These are phyloP conservation scores for Ochropleura leucogaster DNA, from an alignment of 2,888 invertebrate species.

Conservation along the genomic window DNA sequence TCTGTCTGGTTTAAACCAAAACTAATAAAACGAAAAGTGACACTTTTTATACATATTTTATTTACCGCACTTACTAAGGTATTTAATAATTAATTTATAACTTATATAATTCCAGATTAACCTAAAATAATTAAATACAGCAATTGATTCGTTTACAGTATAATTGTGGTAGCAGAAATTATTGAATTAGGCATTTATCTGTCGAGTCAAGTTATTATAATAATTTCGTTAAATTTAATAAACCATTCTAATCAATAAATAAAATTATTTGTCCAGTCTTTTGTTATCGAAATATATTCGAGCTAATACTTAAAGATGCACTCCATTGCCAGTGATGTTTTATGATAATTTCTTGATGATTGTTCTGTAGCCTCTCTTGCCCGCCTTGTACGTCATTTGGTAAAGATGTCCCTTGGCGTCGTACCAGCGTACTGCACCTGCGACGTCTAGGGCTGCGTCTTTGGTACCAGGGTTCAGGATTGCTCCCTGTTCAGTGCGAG, in stretches of 20 bases:
- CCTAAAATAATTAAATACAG: slow-evolving; percentile 15
- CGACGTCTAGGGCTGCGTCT: slow-evolving; percentile 82
- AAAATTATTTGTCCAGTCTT: slow-evolving; percentile 71
- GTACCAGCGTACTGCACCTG: slow-evolving; percentile 87
- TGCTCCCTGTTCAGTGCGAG: slow-evolving; percentile 87
- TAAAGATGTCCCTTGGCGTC: slow-evolving; percentile 86
- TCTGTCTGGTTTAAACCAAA: background rate
- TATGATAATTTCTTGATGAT: slow-evolving; percentile 84
- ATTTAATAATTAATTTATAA: slow-evolving; percentile 22
- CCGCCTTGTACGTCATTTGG: slow-evolving; percentile 89
- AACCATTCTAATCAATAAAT: slow-evolving; percentile 56
- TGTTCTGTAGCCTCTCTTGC: slow-evolving; percentile 87
- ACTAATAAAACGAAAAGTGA: background rate
- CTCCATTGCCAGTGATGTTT: slow-evolving; percentile 41
- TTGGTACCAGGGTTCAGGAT: slow-evolving; percentile 82
- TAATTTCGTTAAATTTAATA: slow-evolving; percentile 29
- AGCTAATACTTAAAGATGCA: slow-evolving; percentile 58
- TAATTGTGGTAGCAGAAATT: background rate
- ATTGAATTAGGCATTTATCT: background rate
- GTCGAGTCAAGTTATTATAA: background rate
- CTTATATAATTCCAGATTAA: slow-evolving; percentile 28
- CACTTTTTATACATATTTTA: slow-evolving; percentile 18
- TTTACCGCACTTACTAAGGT: slow-evolving; percentile 17
- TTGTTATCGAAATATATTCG: slow-evolving; percentile 62
- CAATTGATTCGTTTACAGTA: background rate